These are phyloP conservation scores for Porites lobata DNA, from an alignment of 92 coral and sea anemone genomes.

Conservation along the genomic window DNA sequence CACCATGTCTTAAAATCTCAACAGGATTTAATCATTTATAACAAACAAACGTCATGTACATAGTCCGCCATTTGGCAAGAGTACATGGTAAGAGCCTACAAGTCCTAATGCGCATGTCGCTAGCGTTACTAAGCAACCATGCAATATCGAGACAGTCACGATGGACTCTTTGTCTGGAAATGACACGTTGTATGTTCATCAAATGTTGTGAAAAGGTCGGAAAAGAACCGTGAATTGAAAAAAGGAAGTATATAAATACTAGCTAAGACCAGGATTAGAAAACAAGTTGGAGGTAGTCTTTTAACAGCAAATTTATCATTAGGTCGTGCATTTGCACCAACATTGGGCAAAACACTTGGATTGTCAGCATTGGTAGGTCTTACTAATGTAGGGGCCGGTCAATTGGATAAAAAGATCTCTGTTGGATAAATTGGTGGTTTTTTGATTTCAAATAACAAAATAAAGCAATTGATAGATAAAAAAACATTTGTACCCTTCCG, in stretches of 20 bases:
- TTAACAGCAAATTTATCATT: not conserved
- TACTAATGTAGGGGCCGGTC: not conserved
- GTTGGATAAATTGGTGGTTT: not conserved
- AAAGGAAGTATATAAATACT: constrained; percentile 27
- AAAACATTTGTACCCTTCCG: not conserved
- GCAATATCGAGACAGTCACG: too few relatives aligned
- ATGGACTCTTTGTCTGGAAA: not conserved
- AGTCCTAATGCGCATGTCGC: too few relatives aligned
- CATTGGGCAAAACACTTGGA: constrained; percentile 1
- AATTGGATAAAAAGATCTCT: not conserved
- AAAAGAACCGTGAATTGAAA: not conserved
- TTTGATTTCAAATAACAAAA: not conserved
- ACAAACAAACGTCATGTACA: too few relatives aligned
- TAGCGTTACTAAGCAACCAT: too few relatives aligned
- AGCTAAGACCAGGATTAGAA: constrained; percentile 8
- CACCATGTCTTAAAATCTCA: too few relatives aligned
- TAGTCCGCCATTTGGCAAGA: too few relatives aligned
- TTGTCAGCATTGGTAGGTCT: constrained; percentile 1
- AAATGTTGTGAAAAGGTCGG: not conserved
- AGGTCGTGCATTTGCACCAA: not conserved
- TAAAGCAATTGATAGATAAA: not conserved
- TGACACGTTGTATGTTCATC: not conserved
- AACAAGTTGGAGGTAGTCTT: constrained; percentile 24
- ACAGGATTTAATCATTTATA: too few relatives aligned
- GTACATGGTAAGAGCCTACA: too few relatives aligned